These are phyloP conservation scores for Augochlora pura DNA, from an alignment of 1,140 invertebrate species.

Conservation along the genomic window DNA sequence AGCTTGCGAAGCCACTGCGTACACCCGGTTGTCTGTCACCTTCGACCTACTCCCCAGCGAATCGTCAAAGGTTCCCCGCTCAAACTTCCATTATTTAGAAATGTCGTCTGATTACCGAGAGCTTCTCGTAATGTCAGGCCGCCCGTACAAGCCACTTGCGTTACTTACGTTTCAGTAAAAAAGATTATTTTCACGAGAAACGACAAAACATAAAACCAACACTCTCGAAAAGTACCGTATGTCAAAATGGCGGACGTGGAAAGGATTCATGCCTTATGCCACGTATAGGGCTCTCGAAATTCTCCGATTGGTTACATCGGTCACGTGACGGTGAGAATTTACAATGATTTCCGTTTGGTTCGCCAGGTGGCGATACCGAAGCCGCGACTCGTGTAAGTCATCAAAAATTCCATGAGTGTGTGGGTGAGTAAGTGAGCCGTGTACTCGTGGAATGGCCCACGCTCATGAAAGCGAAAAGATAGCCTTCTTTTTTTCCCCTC, in stretches of 20 bases:
- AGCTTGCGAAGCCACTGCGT: slow-evolving; percentile 65
- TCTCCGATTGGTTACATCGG: slow-evolving; percentile 43
- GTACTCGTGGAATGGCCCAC: neutral
- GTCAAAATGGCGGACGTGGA: slow-evolving; percentile 90
- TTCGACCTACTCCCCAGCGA: slow-evolving; percentile 74
- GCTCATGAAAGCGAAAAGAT: slow-evolving; percentile 15
- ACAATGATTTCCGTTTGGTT: neutral
- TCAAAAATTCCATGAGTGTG: slow-evolving; percentile 38
- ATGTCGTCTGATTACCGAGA: slow-evolving; percentile 47
- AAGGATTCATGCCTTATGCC: slow-evolving; percentile 87
- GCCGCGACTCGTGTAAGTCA: neutral
- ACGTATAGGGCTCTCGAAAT: slow-evolving; percentile 83
- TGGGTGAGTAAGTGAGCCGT: neutral
- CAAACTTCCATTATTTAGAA: slow-evolving; percentile 58
- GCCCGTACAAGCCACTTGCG: slow-evolving; percentile 52
- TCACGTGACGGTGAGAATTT: slow-evolving; percentile 55
- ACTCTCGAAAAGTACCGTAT: slow-evolving; percentile 86
- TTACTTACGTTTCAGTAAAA: slow-evolving; percentile 85
- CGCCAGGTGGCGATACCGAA: slow-evolving; percentile 23
- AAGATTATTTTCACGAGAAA: slow-evolving; percentile 84
- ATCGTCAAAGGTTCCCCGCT: slow-evolving; percentile 55
- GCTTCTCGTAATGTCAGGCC: slow-evolving; percentile 45
- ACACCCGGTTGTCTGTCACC: slow-evolving; percentile 76
- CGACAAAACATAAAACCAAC: slow-evolving; percentile 86
- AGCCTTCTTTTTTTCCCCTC: neutral